phyloP scores from a whole-genome alignment of 2,888 invertebrate genomes.

The Alloplasta piceator region DNA sequence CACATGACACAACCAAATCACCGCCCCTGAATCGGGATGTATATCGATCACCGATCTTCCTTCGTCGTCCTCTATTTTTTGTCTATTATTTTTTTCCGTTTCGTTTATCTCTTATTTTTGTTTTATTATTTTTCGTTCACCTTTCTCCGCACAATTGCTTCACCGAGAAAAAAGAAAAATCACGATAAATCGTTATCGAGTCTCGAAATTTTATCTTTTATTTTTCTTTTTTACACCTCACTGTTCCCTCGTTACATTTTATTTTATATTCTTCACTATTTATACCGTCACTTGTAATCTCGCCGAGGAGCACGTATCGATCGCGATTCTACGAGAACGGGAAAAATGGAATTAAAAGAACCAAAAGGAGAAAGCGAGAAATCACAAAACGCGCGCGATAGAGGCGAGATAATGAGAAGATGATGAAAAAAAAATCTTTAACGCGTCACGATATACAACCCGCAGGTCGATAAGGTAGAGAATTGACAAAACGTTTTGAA shows the following conservation, averaged over 20 bases:
- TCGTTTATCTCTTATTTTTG: slow-evolving; percentile 53
- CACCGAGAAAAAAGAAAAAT: slow-evolving; percentile 14
- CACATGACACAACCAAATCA: slow-evolving; percentile 47
- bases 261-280: slow-evolving; percentile 59
- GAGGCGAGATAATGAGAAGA: slow-evolving; percentile 27
- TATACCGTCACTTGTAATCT: slow-evolving; percentile 64
- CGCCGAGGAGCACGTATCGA: slow-evolving; percentile 76
- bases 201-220: slow-evolving; percentile 19
- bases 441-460: slow-evolving; percentile 79
- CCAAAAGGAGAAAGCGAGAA: slow-evolving; percentile 13
- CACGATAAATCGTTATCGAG: slow-evolving; percentile 33
- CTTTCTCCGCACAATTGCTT: slow-evolving; percentile 25
- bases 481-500: slow-evolving; percentile 60
- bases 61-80: slow-evolving; percentile 66
- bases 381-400: slow-evolving; percentile 28
- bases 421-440: slow-evolving; percentile 14
- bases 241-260: slow-evolving; percentile 44
- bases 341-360: slow-evolving; percentile 34
- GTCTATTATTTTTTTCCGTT: slow-evolving; percentile 63
- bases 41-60: slow-evolving; percentile 77
- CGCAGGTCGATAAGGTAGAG: slow-evolving; percentile 68
- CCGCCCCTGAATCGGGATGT: slow-evolving; percentile 77
- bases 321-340: slow-evolving; percentile 61
- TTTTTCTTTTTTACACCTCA: slow-evolving; percentile 64
- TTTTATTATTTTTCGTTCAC: slow-evolving; percentile 49